Evolutionary conservation across 2,797 vertebrate species (phyloP), one percentile per base, ranked within the genome.

Genomic region (Siniperca obscura): DNA sequence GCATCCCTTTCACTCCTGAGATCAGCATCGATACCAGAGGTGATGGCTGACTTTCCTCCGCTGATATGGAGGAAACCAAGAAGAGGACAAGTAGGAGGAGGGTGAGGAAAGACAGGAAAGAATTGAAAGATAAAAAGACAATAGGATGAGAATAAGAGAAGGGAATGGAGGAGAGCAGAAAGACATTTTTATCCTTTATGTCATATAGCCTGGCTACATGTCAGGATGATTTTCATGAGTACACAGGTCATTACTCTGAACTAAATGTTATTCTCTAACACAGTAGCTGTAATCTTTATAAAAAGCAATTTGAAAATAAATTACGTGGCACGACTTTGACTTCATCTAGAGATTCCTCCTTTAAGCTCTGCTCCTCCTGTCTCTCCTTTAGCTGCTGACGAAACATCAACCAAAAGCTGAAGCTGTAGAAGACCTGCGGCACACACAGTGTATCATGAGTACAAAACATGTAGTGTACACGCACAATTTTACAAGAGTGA

Each of bases 341-440:
- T 80, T 95, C 93, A 78, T 92, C 84, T 17, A 93, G 86, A 55
- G 86, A 88, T 53, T 86, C 87, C 1, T 80, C 75, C 75, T 91
- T 91, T 50, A 86, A 68, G 10, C 56, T 87, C 64, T 86, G 85
- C 59, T 86, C 86, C 80, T 61, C 82, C 9, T 78, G 84, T 59
- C 89, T 90, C 78, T 96, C 94, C 62, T 89, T 94, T 50, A 94
- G 83, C 46, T 94, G 92, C 90, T 97, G 96, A 75, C 93, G 92
- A 87, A 97, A 94, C 93, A 96, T 95, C 91, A 96, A 80, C 95
- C 96, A 96, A 68, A 94, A 97, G 72, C 81, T 93, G 85, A 96
- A 95, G 19, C 89, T 87, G 83, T 88, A 96, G 77, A 95, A 87
- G 46, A 96, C 93, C 97, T 97, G 91, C 10, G 57, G 60, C 50